Conservation (phyloP, 2,113 vertebrate genomes). For the Passer domesticus region DNA sequence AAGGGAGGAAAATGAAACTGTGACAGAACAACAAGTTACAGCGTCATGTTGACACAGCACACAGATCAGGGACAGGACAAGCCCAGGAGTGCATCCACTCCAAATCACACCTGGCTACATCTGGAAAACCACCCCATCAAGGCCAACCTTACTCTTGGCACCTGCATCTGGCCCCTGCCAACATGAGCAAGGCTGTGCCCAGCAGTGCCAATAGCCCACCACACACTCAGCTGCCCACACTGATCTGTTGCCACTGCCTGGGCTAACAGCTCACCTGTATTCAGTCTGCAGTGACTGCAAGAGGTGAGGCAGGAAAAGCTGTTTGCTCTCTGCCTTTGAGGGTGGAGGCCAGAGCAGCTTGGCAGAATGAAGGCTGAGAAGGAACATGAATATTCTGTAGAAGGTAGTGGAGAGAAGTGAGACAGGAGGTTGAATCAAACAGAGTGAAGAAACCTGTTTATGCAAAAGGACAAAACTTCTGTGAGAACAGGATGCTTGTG, state of each 20-base stretch:
- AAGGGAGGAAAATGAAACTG: background rate
- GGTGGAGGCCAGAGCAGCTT: background rate
- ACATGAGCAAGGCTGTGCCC: background rate
- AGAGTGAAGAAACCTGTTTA: background rate
- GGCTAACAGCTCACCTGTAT: background rate
- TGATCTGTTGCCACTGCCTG: background rate
- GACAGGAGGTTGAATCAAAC: background rate
- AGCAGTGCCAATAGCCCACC: background rate
- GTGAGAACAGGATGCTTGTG: background rate
- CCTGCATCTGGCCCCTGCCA: background rate
- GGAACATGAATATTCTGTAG: background rate
- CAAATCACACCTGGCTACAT: background rate
- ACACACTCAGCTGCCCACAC: rapidly evolving
- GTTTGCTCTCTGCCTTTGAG: background rate
- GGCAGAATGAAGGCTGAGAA: background rate
- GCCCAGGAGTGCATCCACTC: background rate
- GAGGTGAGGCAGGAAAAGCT: background rate
- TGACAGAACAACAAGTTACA: background rate
- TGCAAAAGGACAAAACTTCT: background rate
- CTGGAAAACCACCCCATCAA: background rate
- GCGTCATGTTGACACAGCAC: background rate
- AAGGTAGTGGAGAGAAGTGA: background rate
- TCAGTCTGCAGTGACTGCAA: background rate
- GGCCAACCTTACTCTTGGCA: background rate
- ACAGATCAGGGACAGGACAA: background rate